A percentile compares a stretch with the other conserved stretches of the same genome.
These are phyloP conservation scores for Machimus atricapillus DNA, from an alignment of 2,888 invertebrate genomes.

Conservation along the genomic window DNA sequence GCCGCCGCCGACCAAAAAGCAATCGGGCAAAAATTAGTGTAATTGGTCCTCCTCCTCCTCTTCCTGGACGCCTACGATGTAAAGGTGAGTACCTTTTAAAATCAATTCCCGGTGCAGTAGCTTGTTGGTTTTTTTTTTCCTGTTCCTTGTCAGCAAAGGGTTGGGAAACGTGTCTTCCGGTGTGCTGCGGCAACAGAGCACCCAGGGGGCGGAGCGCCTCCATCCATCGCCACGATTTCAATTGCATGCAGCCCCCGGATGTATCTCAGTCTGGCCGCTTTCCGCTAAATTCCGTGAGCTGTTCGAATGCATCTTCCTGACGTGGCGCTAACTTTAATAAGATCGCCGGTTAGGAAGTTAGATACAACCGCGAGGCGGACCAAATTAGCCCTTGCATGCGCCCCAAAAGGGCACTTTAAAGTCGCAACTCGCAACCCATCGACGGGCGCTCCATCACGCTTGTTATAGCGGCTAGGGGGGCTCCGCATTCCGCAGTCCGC, in stretches of 20 bases:
- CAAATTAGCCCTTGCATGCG: constrained; percentile 17
- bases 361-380: background rate
- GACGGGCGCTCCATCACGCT: too few species aligned
- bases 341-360: constrained; percentile 14
- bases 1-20: background rate
- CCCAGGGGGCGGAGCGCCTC: background rate
- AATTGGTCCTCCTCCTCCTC: background rate
- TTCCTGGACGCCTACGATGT: constrained; percentile 21
- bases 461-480: background rate
- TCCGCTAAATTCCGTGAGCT: background rate
- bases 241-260: constrained; percentile 20
- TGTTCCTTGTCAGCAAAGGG: background rate
- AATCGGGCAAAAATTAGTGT: background rate
- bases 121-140: background rate
- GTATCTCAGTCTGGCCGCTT: background rate
- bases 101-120: constrained; percentile 13
- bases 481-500: background rate
- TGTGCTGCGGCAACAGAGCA: background rate
- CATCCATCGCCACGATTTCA: background rate
- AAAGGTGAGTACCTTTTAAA: constrained; percentile 25
- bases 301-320: background rate
- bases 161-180: background rate
- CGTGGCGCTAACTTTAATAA: constrained; percentile 16
- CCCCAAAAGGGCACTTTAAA: background rate
- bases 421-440: background rate